phyloP scores from a whole-genome alignment of 2,888 invertebrate genomes.

The Pomacea canaliculata region DNA sequence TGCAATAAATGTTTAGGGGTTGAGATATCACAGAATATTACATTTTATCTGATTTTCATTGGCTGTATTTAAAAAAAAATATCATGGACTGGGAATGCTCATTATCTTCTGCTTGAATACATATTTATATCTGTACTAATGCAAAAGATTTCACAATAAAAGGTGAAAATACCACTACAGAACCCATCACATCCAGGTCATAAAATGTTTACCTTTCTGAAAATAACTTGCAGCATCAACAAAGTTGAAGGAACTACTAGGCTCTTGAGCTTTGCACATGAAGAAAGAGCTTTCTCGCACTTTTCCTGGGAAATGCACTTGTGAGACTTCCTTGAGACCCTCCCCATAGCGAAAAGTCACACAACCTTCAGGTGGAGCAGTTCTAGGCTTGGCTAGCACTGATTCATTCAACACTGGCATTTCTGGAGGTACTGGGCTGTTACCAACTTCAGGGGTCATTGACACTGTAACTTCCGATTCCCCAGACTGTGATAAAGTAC shows the following conservation, averaged over 20 bases:
- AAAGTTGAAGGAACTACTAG: constrained; percentile 39
- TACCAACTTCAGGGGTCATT: background rate
- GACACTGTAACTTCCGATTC: background rate
- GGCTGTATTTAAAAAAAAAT: too few species aligned
- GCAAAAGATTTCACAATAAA: too few species aligned
- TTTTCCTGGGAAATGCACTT: constrained; percentile 1
- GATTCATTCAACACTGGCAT: background rate
- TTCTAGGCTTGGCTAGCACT: background rate
- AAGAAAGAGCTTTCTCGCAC: constrained; percentile 29
- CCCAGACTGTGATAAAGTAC: constrained; percentile 6
- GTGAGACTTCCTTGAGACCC: background rate
- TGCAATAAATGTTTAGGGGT: too few species aligned
- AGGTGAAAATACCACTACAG: too few species aligned
- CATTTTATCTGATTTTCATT: too few species aligned
- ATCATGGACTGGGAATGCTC: too few species aligned
- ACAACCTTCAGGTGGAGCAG: constrained; percentile 8
- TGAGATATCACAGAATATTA: too few species aligned
- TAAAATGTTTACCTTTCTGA: constrained; percentile 39
- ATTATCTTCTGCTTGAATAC: too few species aligned
- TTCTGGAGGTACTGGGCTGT: background rate
- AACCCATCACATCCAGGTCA: too few species aligned
- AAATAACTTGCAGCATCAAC: constrained; percentile 44
- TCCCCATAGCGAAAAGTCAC: constrained; percentile 14
- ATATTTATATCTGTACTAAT: too few species aligned
- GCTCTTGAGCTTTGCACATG: constrained; percentile 23